Base-by-base conservation (phyloP, 2,113 vertebrate species). In the Galeopterus variegatus region DNA sequence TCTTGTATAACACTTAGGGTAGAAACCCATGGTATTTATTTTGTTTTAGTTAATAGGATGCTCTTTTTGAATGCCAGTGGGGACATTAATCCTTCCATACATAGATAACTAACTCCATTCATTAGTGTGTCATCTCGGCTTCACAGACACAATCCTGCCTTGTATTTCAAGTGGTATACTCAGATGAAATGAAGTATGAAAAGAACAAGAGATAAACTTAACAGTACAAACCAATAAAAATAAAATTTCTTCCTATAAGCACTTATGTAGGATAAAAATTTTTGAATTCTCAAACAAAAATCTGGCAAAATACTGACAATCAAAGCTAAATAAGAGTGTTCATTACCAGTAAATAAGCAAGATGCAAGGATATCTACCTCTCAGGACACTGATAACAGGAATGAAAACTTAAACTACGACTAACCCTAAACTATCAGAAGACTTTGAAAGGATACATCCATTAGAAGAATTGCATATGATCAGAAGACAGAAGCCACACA, bases 361-460 rank as follows among this genome's bases (percentile, higher is more conserved):
- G 31, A 56, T 5, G 50, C 23, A 90, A 58, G 17, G 11, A 76
- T 58, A 73, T n/a, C 12, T 26, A 65, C 8, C 13, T 94, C 14
- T 89, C 21, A 62, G 7, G n/a, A 83, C 36, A 48, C 56, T 58
- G 17, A 48, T 60, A 67, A 75, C 2, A 77, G 52, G 60, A 76
- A 69, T 94, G 31, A 72, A 48, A 75, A 75, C 24, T 50, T 88
- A 58, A 93, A 87, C n/a, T 80, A 45, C 52, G 92, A 41, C 10
- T 93, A 52, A 73, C 17, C 31, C 31, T 88, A 33, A 72, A 36
- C n/a, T 45, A 54, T 65, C 54, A 88, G 33, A 73, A 88, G 26
- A 21, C n/a, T 33, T 81, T 60, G 17, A 26, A 82, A 73, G 26
- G 18, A 73, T 73, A 17, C 12, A 33, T 50, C 41, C 41, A 41